Evolutionary conservation across 2,113 vertebrate species (phyloP), one percentile per base, ranked within the genome.

Genomic region (Formicarius rufipectus): DNA sequence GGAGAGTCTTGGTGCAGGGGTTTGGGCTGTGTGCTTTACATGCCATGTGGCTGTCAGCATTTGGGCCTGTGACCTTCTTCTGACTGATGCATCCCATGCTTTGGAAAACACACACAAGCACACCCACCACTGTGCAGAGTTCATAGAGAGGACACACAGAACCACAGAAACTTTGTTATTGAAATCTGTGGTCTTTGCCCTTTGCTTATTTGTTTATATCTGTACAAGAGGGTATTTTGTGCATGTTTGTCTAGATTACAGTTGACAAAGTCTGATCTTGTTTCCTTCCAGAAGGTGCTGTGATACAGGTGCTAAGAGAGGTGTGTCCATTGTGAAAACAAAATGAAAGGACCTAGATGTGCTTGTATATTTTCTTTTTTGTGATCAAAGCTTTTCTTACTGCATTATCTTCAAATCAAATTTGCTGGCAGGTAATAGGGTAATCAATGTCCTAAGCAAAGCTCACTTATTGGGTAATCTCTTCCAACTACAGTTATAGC

Each of bases 201-300:
- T 95, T 93, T 92, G 45, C n/a, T 33, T 89, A 25, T 85, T 89
- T 82, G 37, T 72, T 90, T 69, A 20, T n/a, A 79, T 91, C 58
- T 53, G 28, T 63, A 22, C 5, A 44, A 30, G 39, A 45, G 10
- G 4, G 14, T 35, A 27, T n/a, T 92, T 27, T 75, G 17, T 84
- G 52, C 15, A 15, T n/a, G 22, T 53, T 79, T 47, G 15, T 44
- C 17, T 79, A 10, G 28, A 53, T 85, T 44, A 33, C 39, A 62
- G 44, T 45, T 45, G 74, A 39, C 31, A 73, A 60, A 89, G 75
- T 58, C n/a, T 3, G 4, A 62, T 85, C 37, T 82, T 71, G 35
- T 77, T 90, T 66, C 12, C 23, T 71, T 84, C 44, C n/a, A 55
- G 55, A 64, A 45, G 59, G 25, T 27, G 33, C 58, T 88, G 59